Conservation (phyloP, 2,113 vertebrate genomes). For the Cichladusa arquata region DNA sequence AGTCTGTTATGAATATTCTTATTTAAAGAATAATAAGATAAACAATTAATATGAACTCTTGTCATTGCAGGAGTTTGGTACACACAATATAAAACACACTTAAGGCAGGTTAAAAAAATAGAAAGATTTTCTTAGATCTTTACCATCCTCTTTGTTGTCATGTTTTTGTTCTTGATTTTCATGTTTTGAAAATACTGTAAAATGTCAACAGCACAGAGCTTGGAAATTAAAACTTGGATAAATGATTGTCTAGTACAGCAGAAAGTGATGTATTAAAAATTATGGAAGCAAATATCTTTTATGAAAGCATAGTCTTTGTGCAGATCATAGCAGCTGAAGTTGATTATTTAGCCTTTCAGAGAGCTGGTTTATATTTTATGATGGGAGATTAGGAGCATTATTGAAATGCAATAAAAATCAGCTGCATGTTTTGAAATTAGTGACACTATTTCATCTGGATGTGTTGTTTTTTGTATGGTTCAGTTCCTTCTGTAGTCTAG, state of each 20-base stretch:
- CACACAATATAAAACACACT: background rate
- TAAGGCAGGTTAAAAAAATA: background rate
- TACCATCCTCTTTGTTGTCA: background rate
- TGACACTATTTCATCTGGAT: background rate
- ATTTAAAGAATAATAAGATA: background rate
- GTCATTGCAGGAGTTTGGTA: background rate
- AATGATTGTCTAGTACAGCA: background rate
- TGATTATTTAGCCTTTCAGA: constrained; percentile 16
- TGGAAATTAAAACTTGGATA: background rate
- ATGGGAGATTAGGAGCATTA: background rate
- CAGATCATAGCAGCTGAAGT: background rate
- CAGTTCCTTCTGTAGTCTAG: background rate
- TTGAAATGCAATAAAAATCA: constrained; percentile 42
- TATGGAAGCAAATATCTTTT: background rate
- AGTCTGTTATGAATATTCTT: background rate
- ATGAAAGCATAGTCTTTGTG: background rate
- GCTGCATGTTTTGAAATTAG: constrained; percentile 7
- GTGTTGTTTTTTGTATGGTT: background rate
- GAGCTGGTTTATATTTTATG: background rate
- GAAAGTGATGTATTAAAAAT: background rate
- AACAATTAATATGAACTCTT: background rate
- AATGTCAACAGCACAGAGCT: background rate
- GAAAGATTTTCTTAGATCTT: background rate
- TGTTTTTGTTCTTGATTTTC: background rate
- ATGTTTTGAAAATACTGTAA: background rate